These are phyloP conservation scores for Dipodomys spectabilis DNA, from an alignment of 2,113 vertebrate genomes.

Conservation along the genomic window DNA sequence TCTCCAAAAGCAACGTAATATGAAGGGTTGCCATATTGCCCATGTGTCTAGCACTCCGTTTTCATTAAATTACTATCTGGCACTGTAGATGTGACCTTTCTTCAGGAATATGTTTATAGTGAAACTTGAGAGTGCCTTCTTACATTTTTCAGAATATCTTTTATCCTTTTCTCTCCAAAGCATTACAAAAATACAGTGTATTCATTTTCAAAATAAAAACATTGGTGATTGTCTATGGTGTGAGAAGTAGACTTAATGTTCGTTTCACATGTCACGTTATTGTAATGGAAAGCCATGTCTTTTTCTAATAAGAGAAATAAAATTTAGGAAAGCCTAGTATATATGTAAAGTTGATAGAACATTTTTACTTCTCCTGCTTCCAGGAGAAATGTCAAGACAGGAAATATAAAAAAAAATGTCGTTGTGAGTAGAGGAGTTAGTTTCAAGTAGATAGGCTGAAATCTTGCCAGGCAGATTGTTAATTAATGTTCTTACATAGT, in stretches of 20 bases:
- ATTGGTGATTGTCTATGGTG: slow-evolving; percentile 34
- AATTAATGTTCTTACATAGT: not conserved
- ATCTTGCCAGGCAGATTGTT: slow-evolving; percentile 5
- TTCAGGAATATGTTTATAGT: slow-evolving; percentile 31
- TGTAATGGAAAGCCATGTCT: not conserved
- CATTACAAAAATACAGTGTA: not conserved
- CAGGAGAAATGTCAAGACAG: slow-evolving; percentile 23
- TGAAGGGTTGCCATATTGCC: slow-evolving; percentile 1
- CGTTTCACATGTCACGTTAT: slow-evolving; percentile 26
- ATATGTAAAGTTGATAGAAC: slow-evolving; percentile 18
- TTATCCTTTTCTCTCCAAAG: not conserved
- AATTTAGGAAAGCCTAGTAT: slow-evolving; percentile 8
- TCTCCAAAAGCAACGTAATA: not conserved
- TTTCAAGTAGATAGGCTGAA: slow-evolving; percentile 23
- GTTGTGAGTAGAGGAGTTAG: slow-evolving; percentile 38
- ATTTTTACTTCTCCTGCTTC: slow-evolving; percentile 3
- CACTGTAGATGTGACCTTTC: not conserved
- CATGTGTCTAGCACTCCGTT: not conserved
- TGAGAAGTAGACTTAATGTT: slow-evolving; percentile 1
- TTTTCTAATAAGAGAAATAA: slow-evolving; percentile 42
- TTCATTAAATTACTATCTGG: slow-evolving; percentile 39
- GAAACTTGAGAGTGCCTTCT: slow-evolving; percentile 2
- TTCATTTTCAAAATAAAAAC: slow-evolving; percentile 48
- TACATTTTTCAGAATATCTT: slow-evolving; percentile 20
- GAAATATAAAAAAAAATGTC: slow-evolving; percentile 1